A percentile compares a stretch with the other conserved stretches of the same genome.
Conservation (phyloP, 2,888 invertebrate species). For the Tachystola acroxantha region DNA sequence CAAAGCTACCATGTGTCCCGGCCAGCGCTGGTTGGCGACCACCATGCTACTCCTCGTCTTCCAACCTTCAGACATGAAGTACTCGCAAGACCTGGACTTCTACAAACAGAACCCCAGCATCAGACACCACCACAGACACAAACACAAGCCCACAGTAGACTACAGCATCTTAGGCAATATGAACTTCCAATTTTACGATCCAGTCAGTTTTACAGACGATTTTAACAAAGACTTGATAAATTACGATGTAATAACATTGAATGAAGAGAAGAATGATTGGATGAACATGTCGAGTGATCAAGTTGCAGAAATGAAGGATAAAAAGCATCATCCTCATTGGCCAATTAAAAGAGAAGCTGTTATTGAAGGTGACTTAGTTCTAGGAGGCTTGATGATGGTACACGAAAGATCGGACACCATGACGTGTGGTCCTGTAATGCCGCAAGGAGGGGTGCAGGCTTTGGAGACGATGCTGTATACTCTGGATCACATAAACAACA, state of each 20-base stretch:
- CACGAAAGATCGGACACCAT: conserved; percentile 93
- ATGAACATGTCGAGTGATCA: conserved; percentile 58
- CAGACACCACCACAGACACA: conserved; percentile 56
- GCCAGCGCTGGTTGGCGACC: conserved; percentile 54
- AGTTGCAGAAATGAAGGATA: conserved; percentile 56
- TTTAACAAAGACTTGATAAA: conserved; percentile 35
- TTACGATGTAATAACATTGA: conserved; percentile 26
- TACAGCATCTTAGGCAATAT: conserved; percentile 29
- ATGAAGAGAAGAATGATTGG: conserved; percentile 50
- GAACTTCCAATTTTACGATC: conserved; percentile 23
- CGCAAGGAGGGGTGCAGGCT: conserved; percentile 93
- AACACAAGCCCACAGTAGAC: conserved; percentile 46
- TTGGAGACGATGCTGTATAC: conserved; percentile 96
- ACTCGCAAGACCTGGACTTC: conserved; percentile 27
- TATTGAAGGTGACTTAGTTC: conserved; percentile 91
- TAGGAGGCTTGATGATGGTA: conserved; percentile 96
- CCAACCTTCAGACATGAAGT: conserved; percentile 52
- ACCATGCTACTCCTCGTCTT: conserved; percentile 45
- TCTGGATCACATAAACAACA: conserved; percentile 86
- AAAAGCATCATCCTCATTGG: conserved; percentile 77
- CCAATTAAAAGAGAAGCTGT: conserved; percentile 92
- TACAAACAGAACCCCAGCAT: conserved; percentile 29
- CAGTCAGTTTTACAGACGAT: conserved; percentile 34
- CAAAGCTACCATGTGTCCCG: conserved; percentile 51
- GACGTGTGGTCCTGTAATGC: conserved; percentile 96